These are phyloP conservation scores for Copidosoma aretas DNA, from an alignment of 2,888 invertebrate species.

Conservation along the genomic window DNA sequence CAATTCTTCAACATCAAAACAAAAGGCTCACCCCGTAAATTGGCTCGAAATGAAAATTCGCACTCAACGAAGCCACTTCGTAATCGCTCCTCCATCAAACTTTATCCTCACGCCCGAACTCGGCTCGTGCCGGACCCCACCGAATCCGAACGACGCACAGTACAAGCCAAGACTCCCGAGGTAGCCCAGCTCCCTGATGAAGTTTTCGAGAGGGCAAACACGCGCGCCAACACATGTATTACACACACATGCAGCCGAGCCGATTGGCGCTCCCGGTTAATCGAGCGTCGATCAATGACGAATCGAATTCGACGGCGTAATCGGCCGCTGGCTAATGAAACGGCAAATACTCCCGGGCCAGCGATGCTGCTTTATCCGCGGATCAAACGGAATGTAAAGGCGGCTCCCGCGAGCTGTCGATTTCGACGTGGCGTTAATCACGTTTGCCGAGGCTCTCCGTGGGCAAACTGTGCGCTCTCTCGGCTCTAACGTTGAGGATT, in stretches of 20 bases:
- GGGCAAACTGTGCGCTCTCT: conserved; percentile 18
- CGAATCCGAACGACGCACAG: too few species aligned
- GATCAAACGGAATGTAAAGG: conserved; percentile 55
- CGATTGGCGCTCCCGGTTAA: neutral
- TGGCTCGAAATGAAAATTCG: too few species aligned
- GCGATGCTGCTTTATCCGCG: conserved; percentile 15
- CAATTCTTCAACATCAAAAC: too few species aligned
- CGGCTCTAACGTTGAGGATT: too few species aligned
- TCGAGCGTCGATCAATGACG: conserved; percentile 23
- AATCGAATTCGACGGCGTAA: conserved; percentile 32
- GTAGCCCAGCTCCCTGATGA: neutral
- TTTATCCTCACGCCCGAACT: too few species aligned
- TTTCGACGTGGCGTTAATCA: conserved; percentile 49
- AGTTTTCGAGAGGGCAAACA: neutral
- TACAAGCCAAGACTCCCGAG: too few species aligned
- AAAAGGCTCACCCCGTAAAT: too few species aligned
- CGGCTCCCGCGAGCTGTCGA: conserved; percentile 39
- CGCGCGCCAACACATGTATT: too few species aligned
- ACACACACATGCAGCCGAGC: too few species aligned
- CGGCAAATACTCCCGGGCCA: conserved; percentile 53
- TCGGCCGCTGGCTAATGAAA: conserved; percentile 48
- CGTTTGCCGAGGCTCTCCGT: conserved; percentile 42
- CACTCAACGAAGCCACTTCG: too few species aligned
- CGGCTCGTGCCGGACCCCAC: too few species aligned
- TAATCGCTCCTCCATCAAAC: too few species aligned